Conservation (phyloP, 2,888 invertebrate species). For the Dryobota labecula region DNA sequence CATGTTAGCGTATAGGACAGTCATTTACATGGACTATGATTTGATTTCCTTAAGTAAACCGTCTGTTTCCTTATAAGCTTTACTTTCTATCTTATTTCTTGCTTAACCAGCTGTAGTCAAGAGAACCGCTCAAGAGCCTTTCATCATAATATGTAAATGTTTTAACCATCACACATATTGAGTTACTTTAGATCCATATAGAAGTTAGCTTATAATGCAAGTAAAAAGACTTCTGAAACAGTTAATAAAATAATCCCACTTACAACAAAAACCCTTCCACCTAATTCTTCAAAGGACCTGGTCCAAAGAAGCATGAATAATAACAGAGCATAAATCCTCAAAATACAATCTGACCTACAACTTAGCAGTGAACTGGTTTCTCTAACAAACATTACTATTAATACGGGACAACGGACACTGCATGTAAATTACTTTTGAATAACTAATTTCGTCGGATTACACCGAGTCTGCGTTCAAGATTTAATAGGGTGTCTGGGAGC, state of each 20-base stretch:
- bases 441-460: conserved; percentile 64
- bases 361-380: conserved; percentile 47
- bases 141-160: neutral
- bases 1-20: no score
- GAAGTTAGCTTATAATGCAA: neutral
- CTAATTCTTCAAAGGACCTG: conserved; percentile 33
- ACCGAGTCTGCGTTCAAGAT: conserved; percentile 56
- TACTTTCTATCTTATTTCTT: neutral
- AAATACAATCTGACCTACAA: conserved; percentile 54
- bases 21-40: neutral
- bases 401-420: conserved; percentile 62
- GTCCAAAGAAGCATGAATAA: conserved; percentile 37
- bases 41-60: neutral
- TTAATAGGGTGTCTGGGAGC: conserved; percentile 58
- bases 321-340: conserved; percentile 49
- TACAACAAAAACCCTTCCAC: conserved; percentile 23
- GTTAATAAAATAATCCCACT: conserved; percentile 17
- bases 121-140: no score
- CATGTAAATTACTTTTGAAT: conserved; percentile 68
- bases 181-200: neutral
- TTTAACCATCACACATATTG: neutral
- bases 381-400: conserved; percentile 64
- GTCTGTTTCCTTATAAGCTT: neutral
- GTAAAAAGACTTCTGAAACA: neutral
- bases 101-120: no score